phyloP scores from a whole-genome alignment of 2,113 vertebrate genomes.

The Cottus gobio region DNA sequence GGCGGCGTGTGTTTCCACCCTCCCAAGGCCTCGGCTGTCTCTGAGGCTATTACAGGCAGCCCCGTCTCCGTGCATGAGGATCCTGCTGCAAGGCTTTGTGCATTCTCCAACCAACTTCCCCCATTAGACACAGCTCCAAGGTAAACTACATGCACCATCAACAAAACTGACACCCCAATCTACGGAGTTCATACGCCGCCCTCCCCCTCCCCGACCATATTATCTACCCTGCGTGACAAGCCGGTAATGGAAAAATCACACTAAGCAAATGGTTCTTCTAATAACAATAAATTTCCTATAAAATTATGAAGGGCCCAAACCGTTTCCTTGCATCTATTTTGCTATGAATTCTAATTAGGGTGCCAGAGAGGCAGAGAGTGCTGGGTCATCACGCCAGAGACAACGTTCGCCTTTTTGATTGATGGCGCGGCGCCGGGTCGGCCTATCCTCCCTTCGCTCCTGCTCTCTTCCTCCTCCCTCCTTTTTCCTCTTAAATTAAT shows the following conservation, averaged over 20 bases:
- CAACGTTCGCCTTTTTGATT: constrained; percentile 89
- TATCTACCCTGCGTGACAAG: constrained; percentile 98
- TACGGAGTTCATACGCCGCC: constrained; percentile 91
- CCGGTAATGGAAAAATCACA: constrained; percentile 99
- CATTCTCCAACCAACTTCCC: constrained; percentile 92
- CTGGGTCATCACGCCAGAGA: constrained; percentile 96
- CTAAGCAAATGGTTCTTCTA: constrained; percentile 99
- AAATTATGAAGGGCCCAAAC: constrained; percentile 98
- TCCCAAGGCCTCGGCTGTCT: constrained; percentile 22
- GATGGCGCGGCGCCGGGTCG: constrained; percentile 89
- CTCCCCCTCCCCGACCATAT: constrained; percentile 82
- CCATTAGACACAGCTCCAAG: constrained; percentile 94
- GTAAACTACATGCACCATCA: constrained; percentile 99
- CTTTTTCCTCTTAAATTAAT: constrained; percentile 90
- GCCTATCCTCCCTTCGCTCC: constrained; percentile 84
- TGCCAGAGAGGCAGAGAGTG: constrained; percentile 89
- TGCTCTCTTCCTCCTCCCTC: constrained; percentile 44
- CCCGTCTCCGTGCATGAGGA: constrained; percentile 12
- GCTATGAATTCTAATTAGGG: constrained; percentile 99
- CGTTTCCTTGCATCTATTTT: constrained; percentile 98
- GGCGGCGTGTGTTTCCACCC: constrained; percentile 5
- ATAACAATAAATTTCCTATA: constrained; percentile 99
- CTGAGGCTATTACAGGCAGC: constrained; percentile 43
- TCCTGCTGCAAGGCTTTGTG: constrained; percentile 71
- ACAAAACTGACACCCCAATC: constrained; percentile 97